phyloP scores from a whole-genome alignment of 2,888 invertebrate genomes.

The Ennomos erosarius region DNA sequence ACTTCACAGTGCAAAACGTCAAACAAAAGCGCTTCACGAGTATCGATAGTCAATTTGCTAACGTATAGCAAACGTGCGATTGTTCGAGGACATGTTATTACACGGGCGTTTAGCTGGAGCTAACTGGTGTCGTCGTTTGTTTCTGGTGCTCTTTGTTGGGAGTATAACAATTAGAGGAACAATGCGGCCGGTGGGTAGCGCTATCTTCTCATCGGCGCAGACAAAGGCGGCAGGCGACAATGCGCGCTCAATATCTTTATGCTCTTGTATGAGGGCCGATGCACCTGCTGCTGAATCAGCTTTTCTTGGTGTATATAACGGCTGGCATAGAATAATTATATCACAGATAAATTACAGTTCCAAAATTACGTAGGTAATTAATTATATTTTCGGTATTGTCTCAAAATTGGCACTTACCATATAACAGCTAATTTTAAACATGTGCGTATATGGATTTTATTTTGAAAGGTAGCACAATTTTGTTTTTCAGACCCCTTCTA shows the following conservation, averaged over 20 bases:
- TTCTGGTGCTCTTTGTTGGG: constrained; percentile 76
- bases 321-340: constrained; percentile 20
- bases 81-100: constrained; percentile 82
- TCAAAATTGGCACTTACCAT: not conserved
- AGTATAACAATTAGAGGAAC: constrained; percentile 80
- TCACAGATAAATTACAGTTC: not conserved
- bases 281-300: constrained; percentile 71
- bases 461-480: no score
- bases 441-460: no score
- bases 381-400: not conserved
- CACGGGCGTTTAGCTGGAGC: constrained; percentile 74
- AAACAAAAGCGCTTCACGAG: constrained; percentile 60
- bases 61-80: constrained; percentile 76
- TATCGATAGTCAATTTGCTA: constrained; percentile 76
- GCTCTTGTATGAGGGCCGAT: constrained; percentile 74
- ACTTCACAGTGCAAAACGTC: constrained; percentile 28
- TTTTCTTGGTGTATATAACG: constrained; percentile 54
- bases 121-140: constrained; percentile 75
- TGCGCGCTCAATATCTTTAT: constrained; percentile 81
- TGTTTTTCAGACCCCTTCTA: no score
- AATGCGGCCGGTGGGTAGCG: constrained; percentile 67
- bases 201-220: constrained; percentile 64
- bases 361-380: no score
- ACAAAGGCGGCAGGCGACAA: constrained; percentile 70
- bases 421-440: no score